Base-by-base conservation (phyloP, 2,113 vertebrate genomes). In the Platysternon megacephalum region DNA sequence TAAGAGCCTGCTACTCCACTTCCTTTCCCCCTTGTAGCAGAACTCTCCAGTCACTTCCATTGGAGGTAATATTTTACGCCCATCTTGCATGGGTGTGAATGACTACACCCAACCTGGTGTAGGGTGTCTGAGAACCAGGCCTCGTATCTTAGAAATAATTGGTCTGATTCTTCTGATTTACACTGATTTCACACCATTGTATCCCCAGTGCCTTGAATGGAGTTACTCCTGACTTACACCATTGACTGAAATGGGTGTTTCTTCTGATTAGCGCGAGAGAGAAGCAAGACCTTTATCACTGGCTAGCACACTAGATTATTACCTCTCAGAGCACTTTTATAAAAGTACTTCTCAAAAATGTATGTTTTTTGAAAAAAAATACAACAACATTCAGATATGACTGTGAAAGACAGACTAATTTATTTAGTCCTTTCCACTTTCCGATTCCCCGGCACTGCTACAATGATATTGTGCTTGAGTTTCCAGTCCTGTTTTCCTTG, bases 371-470 rank as follows among this genome's bases (percentile, higher is more conserved):
- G 17, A 13, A 26, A 44, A 6, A 3, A 87, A 29, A 76, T 8
- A 61, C n/a, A n/a, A n/a, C n/a, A 35, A 84, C 87, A 81, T 86
- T 85, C 11, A 83, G 3, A 1, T 9, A 48, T 61, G 55, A 4
- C 8, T 80, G 49, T 61, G 79, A 61, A 48, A 95, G 90, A 0
- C 8, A 89, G 79, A 21, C 42, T 8, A 5, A 9, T 91, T 94
- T 94, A 52, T 93, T 89, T n/a, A 82, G 42, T 28, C 58, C 79
- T 93, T 94, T 52, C 82, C 61, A 84, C n/a, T 94, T 95, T 87
- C 8, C 86, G 56, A 74, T 89, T 92, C 92, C 91, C 39, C 78
- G 93, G 49, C 52, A 94, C 32, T 83, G 44, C 42, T 58, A 85
- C 84, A 85, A 46, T 5, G 6, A 89, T 89, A 51, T 89, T 1